Conservation (phyloP, 2,888 invertebrate species). For the Schizaphis graminum region DNA sequence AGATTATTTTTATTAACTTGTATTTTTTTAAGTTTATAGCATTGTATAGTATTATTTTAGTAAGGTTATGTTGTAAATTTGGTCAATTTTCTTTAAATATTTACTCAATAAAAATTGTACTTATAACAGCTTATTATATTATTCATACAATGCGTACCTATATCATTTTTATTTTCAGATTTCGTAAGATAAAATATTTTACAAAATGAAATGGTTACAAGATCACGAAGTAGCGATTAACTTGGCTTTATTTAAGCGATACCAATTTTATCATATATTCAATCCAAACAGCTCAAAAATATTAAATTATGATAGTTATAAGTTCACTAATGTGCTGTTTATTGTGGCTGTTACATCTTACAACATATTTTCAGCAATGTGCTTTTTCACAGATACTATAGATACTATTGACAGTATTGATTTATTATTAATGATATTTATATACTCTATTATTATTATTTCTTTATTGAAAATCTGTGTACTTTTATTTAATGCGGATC, state of each 20-base stretch:
- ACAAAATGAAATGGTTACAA: constrained; percentile 15
- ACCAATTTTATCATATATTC: constrained; percentile 29
- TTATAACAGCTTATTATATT: neutral
- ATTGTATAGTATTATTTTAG: neutral
- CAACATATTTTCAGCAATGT: neutral
- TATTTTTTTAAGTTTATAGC: neutral
- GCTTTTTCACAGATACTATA: neutral
- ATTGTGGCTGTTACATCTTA: neutral
- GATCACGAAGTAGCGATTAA: neutral
- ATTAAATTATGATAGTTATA: neutral
- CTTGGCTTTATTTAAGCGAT: constrained; percentile 19
- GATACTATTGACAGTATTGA: neutral
- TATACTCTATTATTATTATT: neutral
- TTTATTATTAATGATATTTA: neutral
- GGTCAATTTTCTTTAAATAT: neutral
- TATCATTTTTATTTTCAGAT: neutral
- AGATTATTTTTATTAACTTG: neutral
- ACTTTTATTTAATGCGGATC: neutral
- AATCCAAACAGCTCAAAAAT: neutral
- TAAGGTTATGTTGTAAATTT: neutral
- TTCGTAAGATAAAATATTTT: neutral
- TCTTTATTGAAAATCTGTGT: neutral
- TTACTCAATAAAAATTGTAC: neutral
- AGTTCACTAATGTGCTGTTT: neutral
- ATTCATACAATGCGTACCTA: too few species aligned